These are phyloP conservation scores for Clupea harengus DNA, from an alignment of 2,113 vertebrate genomes.

Conservation along the genomic window DNA sequence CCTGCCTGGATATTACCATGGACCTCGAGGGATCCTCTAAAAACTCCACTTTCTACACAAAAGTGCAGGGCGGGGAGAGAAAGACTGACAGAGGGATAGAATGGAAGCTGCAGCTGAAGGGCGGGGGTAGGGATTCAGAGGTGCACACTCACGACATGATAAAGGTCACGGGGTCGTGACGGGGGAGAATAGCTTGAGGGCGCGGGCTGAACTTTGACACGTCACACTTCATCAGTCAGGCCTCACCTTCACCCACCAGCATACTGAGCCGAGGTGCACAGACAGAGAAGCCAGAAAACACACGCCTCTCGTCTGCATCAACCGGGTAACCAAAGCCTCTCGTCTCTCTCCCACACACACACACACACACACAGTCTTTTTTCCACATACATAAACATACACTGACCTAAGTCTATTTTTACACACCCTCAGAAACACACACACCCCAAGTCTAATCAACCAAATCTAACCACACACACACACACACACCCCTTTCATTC, in stretches of 20 bases:
- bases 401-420: not conserved
- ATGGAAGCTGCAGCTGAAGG: not conserved
- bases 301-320: not conserved
- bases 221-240: slow-evolving; percentile 27
- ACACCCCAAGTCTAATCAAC: not conserved
- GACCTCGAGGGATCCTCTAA: slow-evolving; percentile 3
- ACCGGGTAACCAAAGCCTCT: not conserved
- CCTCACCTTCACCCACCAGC: slow-evolving; percentile 8
- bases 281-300: not conserved
- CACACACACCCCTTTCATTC: not conserved
- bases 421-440: not conserved
- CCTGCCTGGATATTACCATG: slow-evolving; percentile 9
- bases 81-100: not conserved
- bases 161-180: slow-evolving; percentile 4
- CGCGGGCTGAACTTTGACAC: not conserved
- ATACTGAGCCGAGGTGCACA: not conserved
- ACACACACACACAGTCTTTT: not conserved
- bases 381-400: not conserved
- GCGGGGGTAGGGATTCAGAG: not conserved
- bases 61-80: not conserved
- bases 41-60: not conserved
- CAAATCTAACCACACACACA: not conserved
- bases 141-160: slow-evolving; percentile 4
- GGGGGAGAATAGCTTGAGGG: not conserved
- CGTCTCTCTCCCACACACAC: not conserved